Evolutionary conservation across 2,888 invertebrate genomes (phyloP), one percentile per base, ranked within the genome.

Genomic region (Ischnus inquisitorius): DNA sequence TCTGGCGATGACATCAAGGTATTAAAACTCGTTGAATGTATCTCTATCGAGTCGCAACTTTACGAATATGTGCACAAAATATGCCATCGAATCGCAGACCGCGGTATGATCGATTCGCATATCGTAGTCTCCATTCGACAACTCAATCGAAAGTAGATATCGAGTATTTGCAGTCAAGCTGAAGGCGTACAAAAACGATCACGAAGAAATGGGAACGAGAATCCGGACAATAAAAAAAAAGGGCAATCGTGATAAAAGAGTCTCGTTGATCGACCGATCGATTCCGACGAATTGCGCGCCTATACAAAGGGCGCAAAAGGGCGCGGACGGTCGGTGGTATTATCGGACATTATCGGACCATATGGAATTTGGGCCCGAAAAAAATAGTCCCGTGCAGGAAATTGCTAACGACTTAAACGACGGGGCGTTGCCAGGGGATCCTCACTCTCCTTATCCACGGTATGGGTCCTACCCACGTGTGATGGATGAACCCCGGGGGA

Each of bases 351-450:
- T 91, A 92, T 92, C 91, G 91, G 89, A 86, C 91, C 93, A 92
- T 93, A 92, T 92, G 92, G 93, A 92, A 93, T 93, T 93, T 93
- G 88, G 91, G 90, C 85, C 89, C 88, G 86, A 90, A 85, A 85
- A 92, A 90, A 92, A 92, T 92, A 91, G 92, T 92, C 89, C 90
- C 90, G 91, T 88, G 92, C 93, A 93, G 93, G 92, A 93, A 93
- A 93, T 93, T 93, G 91, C 93, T 93, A 93, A 93, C 93, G 92
- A 93, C 93, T 93, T 93, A 93, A 93, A 93, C 91, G 92, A 86
- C 90, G 90, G 93, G 93, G 93, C 93, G 93, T 89, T 89, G 84
- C 92, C 84, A 88, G 88, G 90, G 90, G 89, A 89, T 87, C 75
- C 76, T 79, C 83, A 82, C 82, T 74, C 77, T 19, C 25, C 51